phyloP scores from a whole-genome alignment of 2,888 invertebrate species.

The Oegoconia quadripuncta region DNA sequence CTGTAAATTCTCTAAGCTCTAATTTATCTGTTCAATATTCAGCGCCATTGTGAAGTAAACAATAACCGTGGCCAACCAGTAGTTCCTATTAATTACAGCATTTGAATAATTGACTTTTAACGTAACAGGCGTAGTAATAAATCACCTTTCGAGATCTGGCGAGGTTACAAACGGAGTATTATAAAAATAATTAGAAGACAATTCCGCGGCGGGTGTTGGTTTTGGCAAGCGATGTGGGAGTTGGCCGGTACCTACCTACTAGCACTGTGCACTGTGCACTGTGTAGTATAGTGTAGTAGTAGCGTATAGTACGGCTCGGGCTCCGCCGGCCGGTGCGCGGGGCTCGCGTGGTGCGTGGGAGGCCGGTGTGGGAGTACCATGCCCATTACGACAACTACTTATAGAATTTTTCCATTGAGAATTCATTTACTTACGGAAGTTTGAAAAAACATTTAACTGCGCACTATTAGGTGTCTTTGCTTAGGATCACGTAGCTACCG shows the following conservation, averaged over 20 bases:
- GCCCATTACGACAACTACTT: not conserved
- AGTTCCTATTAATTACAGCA: not conserved
- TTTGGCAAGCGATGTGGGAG: not conserved
- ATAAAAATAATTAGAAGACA: conserved; percentile 10
- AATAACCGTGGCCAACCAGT: not conserved
- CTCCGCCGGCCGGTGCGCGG: not conserved
- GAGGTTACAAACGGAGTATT: conserved; percentile 5
- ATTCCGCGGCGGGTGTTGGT: not conserved
- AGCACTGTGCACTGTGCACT: not conserved
- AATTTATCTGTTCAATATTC: not conserved
- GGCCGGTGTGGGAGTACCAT: conserved; percentile 1
- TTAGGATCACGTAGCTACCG: too few relatives aligned
- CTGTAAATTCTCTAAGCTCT: not conserved
- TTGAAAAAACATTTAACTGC: not conserved
- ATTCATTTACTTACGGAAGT: not conserved
- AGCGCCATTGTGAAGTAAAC: not conserved
- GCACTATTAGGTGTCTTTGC: not conserved
- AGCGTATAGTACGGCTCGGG: not conserved
- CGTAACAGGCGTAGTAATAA: not conserved
- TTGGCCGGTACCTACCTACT: not conserved
- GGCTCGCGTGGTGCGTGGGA: conserved; percentile 5
- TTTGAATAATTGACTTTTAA: not conserved
- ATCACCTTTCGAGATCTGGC: conserved; percentile 6
- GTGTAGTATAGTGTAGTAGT: conserved; percentile 2
- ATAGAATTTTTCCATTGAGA: not conserved